Conservation (phyloP, 2,888 invertebrate species). For the Muscina levida region DNA sequence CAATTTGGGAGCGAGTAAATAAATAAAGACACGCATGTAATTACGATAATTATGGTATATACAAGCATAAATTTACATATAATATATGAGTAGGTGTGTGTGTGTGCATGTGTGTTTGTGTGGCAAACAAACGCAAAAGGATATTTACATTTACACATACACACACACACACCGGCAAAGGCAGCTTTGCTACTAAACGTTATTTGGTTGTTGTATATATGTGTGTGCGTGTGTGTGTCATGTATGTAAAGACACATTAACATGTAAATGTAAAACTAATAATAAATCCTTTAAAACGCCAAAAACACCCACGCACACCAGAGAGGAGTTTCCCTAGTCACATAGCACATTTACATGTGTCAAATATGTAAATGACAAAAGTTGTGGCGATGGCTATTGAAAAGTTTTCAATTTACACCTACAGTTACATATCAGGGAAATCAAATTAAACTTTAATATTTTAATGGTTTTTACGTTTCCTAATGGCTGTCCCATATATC, state of each 20-base stretch:
- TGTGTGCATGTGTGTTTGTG: background rate
- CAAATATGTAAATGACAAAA: no score
- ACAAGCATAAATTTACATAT: constrained; percentile 9
- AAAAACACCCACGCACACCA: background rate
- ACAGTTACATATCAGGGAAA: no score
- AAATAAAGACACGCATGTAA: constrained; percentile 49
- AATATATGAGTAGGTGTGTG: background rate
- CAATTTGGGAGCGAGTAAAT: background rate
- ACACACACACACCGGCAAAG: background rate
- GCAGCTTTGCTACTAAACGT: background rate
- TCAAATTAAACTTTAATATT: no score
- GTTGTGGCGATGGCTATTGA: no score
- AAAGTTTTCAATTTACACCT: no score
- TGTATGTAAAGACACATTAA: constrained; percentile 6
- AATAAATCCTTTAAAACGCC: constrained; percentile 31
- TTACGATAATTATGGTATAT: constrained; percentile 49
- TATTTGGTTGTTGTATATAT: constrained; percentile 4
- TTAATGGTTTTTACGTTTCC: no score
- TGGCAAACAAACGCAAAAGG: background rate
- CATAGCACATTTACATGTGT: no score
- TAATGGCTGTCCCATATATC: no score
- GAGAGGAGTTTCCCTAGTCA: background rate
- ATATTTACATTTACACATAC: background rate
- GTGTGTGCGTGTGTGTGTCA: background rate
- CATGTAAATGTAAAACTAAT: constrained; percentile 32